A percentile compares a stretch with the other conserved stretches of the same genome.
Conservation (phyloP, 2,113 vertebrate genomes). For the Bufo gargarizans region DNA sequence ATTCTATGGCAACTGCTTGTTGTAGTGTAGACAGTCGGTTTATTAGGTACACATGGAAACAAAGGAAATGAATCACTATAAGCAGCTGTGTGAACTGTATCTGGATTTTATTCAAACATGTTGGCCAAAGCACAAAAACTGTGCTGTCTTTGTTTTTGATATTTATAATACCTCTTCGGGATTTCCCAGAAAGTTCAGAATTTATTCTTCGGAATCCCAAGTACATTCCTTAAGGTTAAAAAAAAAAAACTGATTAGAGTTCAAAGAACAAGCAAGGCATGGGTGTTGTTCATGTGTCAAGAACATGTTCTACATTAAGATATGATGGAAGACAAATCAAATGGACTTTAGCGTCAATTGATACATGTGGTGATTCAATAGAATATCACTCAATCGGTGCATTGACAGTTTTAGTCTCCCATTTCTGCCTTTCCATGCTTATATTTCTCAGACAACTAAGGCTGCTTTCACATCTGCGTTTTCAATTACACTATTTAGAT, state of each 20-base stretch:
- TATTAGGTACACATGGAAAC: constrained; percentile 66
- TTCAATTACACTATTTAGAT: no score
- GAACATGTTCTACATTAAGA: neutral
- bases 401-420: neutral
- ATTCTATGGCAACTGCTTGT: constrained; percentile 55
- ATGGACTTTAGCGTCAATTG: neutral
- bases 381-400: rapidly evolving
- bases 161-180: constrained; percentile 25
- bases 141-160: constrained; percentile 48
- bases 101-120: constrained; percentile 62
- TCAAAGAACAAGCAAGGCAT: constrained; percentile 7
- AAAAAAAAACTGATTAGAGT: neutral
- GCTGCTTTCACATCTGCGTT: no score
- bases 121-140: constrained; percentile 61
- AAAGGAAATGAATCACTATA: constrained; percentile 69
- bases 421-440: neutral
- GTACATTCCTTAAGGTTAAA: neutral
- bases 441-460: neutral
- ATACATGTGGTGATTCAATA: neutral
- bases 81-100: constrained; percentile 64
- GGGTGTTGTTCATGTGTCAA: neutral
- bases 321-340: neutral
- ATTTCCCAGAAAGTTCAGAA: constrained; percentile 43
- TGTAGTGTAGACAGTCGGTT: constrained; percentile 47
- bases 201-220: constrained; percentile 2